These are phyloP conservation scores for Procambarus virginalis DNA, from an alignment of 1,140 invertebrate genomes.

Conservation along the genomic window DNA sequence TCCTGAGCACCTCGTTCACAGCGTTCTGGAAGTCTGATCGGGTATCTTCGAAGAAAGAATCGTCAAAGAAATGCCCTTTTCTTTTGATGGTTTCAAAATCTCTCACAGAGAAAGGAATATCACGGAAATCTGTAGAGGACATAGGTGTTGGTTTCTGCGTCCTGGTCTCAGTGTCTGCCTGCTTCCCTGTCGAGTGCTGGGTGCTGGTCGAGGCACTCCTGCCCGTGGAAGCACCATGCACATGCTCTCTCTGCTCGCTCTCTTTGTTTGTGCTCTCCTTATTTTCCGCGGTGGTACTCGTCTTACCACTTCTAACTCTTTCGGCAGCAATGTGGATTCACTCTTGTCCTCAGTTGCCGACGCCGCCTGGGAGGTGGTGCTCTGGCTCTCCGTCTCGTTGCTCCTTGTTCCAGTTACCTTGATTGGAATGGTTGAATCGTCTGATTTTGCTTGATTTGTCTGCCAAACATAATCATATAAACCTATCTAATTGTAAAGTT, in stretches of 20 bases:
- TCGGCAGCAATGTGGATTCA: not conserved
- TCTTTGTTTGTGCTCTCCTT: not conserved
- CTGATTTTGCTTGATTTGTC: not conserved
- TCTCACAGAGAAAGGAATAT: slow-evolving; percentile 14
- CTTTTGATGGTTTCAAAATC: not conserved
- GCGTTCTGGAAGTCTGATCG: slow-evolving; percentile 21
- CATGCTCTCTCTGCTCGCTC: not conserved
- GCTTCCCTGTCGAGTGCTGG: not conserved
- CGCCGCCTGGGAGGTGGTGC: not conserved
- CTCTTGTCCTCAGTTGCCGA: not conserved
- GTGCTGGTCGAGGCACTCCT: not conserved
- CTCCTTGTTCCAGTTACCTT: not conserved
- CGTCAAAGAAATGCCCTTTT: slow-evolving; percentile 37
- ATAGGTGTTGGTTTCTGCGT: not conserved
- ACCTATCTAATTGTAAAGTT: too few species aligned
- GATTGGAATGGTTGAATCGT: not conserved
- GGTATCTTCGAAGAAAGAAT: slow-evolving; percentile 42
- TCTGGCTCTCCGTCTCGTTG: not conserved
- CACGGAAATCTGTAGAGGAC: not conserved
- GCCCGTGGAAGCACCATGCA: not conserved
- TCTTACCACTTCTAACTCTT: not conserved
- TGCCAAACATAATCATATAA: not conserved
- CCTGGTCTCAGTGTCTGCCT: not conserved
- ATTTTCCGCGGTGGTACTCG: not conserved
- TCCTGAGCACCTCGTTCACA: slow-evolving; percentile 21